phyloP scores from a whole-genome alignment of 2,113 vertebrate genomes.

The Rhynchopsitta pachyrhyncha region DNA sequence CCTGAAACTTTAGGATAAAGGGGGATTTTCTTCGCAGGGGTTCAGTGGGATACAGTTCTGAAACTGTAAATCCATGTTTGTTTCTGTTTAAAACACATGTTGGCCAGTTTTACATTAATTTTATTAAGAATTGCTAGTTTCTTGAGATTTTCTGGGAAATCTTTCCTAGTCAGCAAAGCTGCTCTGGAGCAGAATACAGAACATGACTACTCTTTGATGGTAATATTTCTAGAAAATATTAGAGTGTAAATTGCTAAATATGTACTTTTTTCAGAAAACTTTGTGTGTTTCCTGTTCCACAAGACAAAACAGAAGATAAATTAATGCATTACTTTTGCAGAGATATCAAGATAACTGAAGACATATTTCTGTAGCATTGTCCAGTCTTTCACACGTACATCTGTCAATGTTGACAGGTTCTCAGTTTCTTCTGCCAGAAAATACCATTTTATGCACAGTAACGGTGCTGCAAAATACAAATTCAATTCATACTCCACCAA shows the following conservation, averaged over 20 bases:
- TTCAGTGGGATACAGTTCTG: neutral
- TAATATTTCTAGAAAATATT: neutral
- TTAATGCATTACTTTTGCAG: neutral
- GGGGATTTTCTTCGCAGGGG: neutral
- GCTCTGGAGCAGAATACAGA: neutral
- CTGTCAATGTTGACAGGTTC: neutral
- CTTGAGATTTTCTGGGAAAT: neutral
- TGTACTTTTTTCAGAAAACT: neutral
- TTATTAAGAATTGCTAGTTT: neutral
- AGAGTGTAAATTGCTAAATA: neutral
- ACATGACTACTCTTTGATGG: neutral
- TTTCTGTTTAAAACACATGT: neutral
- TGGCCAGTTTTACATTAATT: neutral
- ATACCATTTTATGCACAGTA: neutral
- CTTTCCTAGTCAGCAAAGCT: neutral
- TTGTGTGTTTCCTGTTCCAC: neutral
- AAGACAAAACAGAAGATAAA: neutral
- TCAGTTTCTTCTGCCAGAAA: neutral
- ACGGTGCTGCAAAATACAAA: neutral
- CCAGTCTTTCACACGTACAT: neutral
- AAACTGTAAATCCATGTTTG: fast-evolving
- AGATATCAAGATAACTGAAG: neutral
- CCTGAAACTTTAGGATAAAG: neutral
- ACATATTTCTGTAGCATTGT: fast-evolving
- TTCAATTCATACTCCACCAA: neutral